phyloP scores from a whole-genome alignment of 2,113 vertebrate species.

The Podiceps cristatus region DNA sequence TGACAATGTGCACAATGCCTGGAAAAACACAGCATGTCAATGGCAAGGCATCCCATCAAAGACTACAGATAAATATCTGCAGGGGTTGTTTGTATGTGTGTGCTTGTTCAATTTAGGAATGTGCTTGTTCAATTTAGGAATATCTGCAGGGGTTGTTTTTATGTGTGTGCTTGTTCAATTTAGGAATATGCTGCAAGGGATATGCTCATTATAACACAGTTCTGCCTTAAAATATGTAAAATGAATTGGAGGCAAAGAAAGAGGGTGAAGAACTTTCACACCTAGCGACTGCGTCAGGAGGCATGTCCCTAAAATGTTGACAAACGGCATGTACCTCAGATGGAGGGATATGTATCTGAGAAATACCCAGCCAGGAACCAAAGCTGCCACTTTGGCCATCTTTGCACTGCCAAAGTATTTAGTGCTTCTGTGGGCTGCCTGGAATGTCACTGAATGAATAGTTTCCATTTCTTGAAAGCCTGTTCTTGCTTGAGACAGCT shows the following conservation, averaged over 20 bases:
- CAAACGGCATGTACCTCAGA: background rate
- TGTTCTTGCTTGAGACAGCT: background rate
- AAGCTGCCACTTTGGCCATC: background rate
- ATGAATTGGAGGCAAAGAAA: background rate
- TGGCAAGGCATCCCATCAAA: background rate
- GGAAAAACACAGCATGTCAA: background rate
- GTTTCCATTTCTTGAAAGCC: background rate
- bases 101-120: background rate
- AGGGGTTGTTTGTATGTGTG: background rate
- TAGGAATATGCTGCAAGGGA: background rate
- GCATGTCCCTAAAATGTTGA: background rate
- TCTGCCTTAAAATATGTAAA: background rate
- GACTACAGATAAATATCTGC: background rate
- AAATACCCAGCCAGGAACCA: background rate
- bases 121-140: too few species aligned
- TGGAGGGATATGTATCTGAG: background rate
- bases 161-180: background rate
- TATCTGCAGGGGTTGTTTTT: background rate
- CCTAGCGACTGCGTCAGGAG: background rate
- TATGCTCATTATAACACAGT: background rate
- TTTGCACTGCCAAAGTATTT: background rate
- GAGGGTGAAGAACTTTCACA: background rate
- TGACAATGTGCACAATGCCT: background rate
- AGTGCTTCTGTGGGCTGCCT: background rate
- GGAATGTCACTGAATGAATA: background rate